These are phyloP conservation scores for Babylonia areolata DNA, from an alignment of 1,140 invertebrate genomes.

Conservation along the genomic window DNA sequence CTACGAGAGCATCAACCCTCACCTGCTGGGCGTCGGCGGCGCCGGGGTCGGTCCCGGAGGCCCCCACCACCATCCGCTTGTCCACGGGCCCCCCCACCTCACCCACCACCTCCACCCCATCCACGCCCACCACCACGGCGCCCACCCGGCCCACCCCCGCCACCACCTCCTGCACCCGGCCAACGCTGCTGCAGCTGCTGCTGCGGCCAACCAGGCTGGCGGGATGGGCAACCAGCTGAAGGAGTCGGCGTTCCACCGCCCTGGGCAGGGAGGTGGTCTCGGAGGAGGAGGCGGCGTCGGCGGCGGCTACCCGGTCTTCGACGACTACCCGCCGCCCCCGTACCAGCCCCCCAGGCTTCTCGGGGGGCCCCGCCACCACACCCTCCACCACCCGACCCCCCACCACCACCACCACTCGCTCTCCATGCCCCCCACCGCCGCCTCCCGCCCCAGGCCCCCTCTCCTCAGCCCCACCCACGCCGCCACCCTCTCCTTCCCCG, in stretches of 20 bases:
- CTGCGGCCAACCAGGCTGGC: background rate
- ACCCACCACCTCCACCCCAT: constrained; percentile 41
- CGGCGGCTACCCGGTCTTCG: constrained; percentile 58
- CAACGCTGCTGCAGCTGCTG: constrained; percentile 20
- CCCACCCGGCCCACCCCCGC: constrained; percentile 32
- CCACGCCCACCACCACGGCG: constrained; percentile 35
- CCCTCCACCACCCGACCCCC: constrained; percentile 26
- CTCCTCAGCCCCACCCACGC: constrained; percentile 18
- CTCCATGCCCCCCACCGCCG: background rate
- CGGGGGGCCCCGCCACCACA: constrained; percentile 23
- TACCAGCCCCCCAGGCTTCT: constrained; percentile 63
- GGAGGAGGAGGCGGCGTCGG: constrained; percentile 19
- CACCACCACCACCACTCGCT: constrained; percentile 21
- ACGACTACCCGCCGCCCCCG: constrained; percentile 70
- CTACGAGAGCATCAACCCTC: constrained; percentile 71
- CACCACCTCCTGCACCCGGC: constrained; percentile 28
- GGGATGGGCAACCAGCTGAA: constrained; percentile 35
- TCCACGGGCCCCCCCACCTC: constrained; percentile 37
- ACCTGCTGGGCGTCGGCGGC: constrained; percentile 47
- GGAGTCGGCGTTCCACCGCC: constrained; percentile 47
- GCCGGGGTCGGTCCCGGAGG: background rate
- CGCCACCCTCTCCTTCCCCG: background rate
- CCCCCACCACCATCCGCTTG: constrained; percentile 38
- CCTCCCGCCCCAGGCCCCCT: constrained; percentile 2
- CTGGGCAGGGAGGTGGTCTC: constrained; percentile 40